A percentile compares a stretch with the other conserved stretches of the same genome.
phyloP scores from a whole-genome alignment of 2,113 vertebrate species.

The Todiramphus chloris region DNA sequence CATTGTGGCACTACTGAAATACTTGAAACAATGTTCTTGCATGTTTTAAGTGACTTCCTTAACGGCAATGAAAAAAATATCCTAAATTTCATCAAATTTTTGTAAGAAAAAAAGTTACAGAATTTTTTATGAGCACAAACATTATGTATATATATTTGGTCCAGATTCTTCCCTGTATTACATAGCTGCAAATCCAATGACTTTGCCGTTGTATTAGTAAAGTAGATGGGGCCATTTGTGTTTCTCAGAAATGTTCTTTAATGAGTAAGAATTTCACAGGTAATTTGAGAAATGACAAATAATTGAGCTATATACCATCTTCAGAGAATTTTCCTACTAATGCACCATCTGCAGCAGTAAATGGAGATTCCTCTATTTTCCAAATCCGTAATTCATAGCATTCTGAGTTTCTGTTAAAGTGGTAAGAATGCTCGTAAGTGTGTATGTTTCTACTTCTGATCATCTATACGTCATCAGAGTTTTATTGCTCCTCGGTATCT shows the following conservation, averaged over 20 bases:
- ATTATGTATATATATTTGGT: rapidly evolving
- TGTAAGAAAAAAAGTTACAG: neutral
- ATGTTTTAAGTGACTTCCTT: neutral
- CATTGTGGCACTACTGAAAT: neutral
- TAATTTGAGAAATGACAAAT: neutral
- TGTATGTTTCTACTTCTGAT: neutral
- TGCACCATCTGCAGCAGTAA: neutral
- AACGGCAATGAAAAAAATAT: neutral
- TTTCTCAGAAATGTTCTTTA: neutral
- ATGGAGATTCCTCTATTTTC: neutral
- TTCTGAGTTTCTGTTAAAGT: neutral
- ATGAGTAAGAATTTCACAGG: neutral
- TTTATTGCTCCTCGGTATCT: neutral
- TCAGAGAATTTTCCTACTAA: neutral
- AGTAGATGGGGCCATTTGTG: neutral
- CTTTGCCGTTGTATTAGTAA: rapidly evolving
- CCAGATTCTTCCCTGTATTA: neutral
- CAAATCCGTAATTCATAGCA: neutral
- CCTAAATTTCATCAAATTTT: neutral
- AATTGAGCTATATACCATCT: neutral
- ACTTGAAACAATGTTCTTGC: neutral
- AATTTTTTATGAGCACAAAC: neutral
- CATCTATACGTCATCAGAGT: neutral
- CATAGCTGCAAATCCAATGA: neutral
- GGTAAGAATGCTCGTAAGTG: neutral